Percentiles rank a stretch among this genome's conserved stretches.
Conservation (phyloP, 2,113 vertebrate species). For the Odontophorus gujanensis region DNA sequence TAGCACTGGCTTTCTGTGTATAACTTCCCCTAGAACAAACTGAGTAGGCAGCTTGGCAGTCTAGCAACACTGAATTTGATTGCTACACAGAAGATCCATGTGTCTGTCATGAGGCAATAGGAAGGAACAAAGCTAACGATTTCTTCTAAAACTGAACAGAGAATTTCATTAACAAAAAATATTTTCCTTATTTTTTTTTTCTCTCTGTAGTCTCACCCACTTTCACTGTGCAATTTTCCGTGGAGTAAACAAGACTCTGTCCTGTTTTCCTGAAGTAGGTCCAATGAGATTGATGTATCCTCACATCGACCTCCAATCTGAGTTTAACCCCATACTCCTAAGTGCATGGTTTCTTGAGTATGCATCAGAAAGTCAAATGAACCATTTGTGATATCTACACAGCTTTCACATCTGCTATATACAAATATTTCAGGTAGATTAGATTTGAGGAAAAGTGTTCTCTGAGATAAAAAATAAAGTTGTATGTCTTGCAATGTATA, state of each 20-base stretch:
- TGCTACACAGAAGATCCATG: neutral
- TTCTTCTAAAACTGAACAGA: neutral
- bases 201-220: neutral
- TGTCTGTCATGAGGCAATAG: neutral
- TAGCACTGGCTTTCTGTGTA: neutral
- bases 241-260: neutral
- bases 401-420: neutral
- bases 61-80: neutral
- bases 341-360: fast-evolving
- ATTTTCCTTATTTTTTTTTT: neutral
- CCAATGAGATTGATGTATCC: neutral
- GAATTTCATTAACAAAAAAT: neutral
- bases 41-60: neutral
- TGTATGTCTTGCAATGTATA: neutral
- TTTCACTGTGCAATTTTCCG: neutral
- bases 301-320: neutral
- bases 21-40: neutral
- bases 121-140: neutral
- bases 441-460: neutral
- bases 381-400: neutral
- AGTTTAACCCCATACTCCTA: neutral
- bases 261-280: neutral
- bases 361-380: neutral
- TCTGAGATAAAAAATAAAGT: neutral
- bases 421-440: neutral